These are phyloP conservation scores for Agrochola macilenta DNA, from an alignment of 2,888 invertebrate species.

Conservation along the genomic window DNA sequence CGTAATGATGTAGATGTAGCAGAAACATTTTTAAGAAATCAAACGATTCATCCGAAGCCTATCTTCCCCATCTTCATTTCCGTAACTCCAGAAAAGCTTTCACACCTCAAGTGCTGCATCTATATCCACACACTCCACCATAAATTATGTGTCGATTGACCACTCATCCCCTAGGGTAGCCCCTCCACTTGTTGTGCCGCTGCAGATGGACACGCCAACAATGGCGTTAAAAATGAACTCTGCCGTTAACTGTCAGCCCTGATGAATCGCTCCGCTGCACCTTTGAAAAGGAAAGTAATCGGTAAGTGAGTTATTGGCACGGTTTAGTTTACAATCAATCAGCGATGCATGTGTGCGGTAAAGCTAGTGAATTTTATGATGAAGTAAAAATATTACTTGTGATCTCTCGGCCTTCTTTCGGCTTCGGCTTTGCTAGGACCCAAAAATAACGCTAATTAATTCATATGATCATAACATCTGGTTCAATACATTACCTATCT, in stretches of 20 bases:
- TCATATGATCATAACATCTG: background rate
- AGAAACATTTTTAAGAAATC: background rate
- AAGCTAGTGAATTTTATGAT: background rate
- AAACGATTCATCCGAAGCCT: background rate
- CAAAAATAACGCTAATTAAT: background rate
- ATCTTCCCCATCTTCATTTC: constrained; percentile 3
- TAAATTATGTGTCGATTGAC: constrained; percentile 84
- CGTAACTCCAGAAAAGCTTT: constrained; percentile 14
- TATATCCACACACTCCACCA: constrained; percentile 60
- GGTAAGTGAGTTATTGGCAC: constrained; percentile 66
- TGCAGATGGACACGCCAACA: constrained; percentile 82
- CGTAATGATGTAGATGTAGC: background rate
- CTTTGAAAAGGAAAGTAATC: constrained; percentile 65
- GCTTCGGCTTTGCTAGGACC: background rate
- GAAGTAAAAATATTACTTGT: too few species aligned
- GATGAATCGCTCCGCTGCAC: constrained; percentile 82
- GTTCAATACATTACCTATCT: background rate
- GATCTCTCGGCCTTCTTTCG: background rate
- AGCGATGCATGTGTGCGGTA: background rate
- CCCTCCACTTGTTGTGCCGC: constrained; percentile 69
- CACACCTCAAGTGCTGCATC: constrained; percentile 35
- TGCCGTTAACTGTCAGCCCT: constrained; percentile 80
- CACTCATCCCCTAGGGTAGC: constrained; percentile 76
- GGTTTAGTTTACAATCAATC: constrained; percentile 63
- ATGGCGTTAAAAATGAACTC: constrained; percentile 88